Conservation (phyloP, 2,888 invertebrate species). For the Lochmaea capreae region DNA sequence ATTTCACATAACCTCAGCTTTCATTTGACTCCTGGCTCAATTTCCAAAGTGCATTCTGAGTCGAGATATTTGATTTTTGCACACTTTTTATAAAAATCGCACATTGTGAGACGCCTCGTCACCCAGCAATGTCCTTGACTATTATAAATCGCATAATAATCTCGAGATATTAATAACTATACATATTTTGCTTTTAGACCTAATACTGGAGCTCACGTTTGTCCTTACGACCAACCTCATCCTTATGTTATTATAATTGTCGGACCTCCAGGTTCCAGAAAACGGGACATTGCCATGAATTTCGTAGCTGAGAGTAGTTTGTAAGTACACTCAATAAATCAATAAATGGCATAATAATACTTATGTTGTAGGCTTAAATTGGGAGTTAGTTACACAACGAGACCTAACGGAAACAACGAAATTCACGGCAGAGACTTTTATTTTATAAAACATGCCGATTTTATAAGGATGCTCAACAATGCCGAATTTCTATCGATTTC, state of each 20-base stretch:
- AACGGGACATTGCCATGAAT: constrained; percentile 55
- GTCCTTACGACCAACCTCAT: constrained; percentile 59
- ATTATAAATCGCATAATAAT: too few species aligned
- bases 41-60: too few species aligned
- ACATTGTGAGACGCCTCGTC: too few species aligned
- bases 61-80: too few species aligned
- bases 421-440: constrained; percentile 58
- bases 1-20: too few species aligned
- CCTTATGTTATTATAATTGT: constrained; percentile 64
- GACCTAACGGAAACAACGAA: constrained; percentile 53
- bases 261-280: constrained; percentile 63
- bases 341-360: not conserved
- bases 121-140: too few species aligned
- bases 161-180: too few species aligned
- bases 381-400: constrained; percentile 63
- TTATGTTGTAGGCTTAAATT: constrained; percentile 39
- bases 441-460: constrained; percentile 58
- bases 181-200: constrained; percentile 53
- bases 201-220: constrained; percentile 57
- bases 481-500: constrained; percentile 64
- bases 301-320: constrained; percentile 48
- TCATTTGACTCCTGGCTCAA: too few species aligned
- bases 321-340: constrained; percentile 1
- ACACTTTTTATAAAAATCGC: too few species aligned
- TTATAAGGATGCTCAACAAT: constrained; percentile 60